phyloP scores from a whole-genome alignment of 2,113 vertebrate species.

The Psittacus erithacus region DNA sequence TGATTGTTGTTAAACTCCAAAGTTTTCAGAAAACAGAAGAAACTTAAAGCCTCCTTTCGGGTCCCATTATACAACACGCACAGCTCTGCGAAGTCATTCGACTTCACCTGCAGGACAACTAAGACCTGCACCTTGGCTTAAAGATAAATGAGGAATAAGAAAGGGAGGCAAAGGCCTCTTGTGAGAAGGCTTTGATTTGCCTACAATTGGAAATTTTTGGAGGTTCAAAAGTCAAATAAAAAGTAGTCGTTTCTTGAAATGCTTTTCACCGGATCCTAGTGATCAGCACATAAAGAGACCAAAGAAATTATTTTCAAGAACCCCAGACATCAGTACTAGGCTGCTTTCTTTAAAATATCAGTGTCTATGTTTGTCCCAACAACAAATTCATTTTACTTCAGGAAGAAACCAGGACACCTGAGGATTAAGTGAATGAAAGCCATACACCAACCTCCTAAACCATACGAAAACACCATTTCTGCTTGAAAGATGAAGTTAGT shows the following conservation, averaged over 20 bases:
- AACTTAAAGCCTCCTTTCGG: not conserved
- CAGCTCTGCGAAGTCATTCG: not conserved
- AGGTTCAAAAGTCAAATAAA: not conserved
- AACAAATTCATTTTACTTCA: not conserved
- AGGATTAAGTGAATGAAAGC: conserved; percentile 13
- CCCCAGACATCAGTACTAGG: not conserved
- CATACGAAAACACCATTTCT: not conserved
- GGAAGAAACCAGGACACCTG: not conserved
- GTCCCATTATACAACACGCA: not conserved
- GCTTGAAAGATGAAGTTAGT: not conserved
- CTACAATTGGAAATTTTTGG: not conserved
- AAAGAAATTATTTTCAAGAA: not conserved
- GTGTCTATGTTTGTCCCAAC: not conserved
- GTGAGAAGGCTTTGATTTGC: not conserved
- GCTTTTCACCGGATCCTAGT: not conserved
- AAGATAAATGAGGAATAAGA: not conserved
- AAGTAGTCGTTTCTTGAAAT: not conserved
- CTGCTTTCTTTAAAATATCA: not conserved
- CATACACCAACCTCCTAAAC: not conserved
- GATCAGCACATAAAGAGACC: not conserved
- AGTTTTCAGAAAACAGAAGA: not conserved
- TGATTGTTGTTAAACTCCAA: not conserved
- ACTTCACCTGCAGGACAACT: not conserved
- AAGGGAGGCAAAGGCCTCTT: not conserved
- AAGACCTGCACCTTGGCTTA: not conserved